Base-by-base conservation (phyloP, 2,797 vertebrate genomes). In the Lepilemur ruficaudatus region DNA sequence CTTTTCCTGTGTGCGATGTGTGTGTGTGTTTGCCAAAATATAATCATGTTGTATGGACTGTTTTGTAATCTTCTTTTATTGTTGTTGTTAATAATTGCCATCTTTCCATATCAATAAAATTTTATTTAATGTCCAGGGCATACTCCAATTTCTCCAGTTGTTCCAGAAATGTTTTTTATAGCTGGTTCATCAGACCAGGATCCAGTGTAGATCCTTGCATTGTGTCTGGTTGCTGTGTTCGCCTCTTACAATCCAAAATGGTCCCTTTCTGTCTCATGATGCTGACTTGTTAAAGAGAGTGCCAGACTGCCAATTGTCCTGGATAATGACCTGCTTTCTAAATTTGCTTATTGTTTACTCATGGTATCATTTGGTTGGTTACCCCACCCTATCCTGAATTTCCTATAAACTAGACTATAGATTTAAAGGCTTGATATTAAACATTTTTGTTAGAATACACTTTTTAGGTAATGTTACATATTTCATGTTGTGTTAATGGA, bases 91-190 rank as follows among this genome's bases (percentile, higher is more conserved):
- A 96, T 84, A 92, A 78, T 94, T 94, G 55, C 78, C 43, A n/a
- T 94, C 38, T 96, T 95, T 83, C 14, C 25, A 17, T 79, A 67
- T 95, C 88, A 97, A 81, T 96, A 95, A 96, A 96, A 75, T 97
- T 94, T 93, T 83, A 50, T 79, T 15, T 92, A 48, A 87, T 30
- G 70, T 84, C n/a, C n/a, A 92, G 65, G 32, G 35, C 76, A 94
- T 63, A 89, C 4, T 78, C 59, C 81, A 18, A 46, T 92, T 91
- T 95, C 55, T 96, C 70, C 25, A 57, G 55, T 85, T 96, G 55
- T 94, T 94, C 65, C 38, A 87, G 92, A 92, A 88, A 89, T 79
- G 52, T 92, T 61, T 93, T 91, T 81, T 76, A 86, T 67, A 63
- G 61, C 35, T 67, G n/a, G 10, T 84, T 94, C 67, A 43, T 87